phyloP scores from a whole-genome alignment of 2,888 invertebrate species.

The Pyrocoelia pectoralis region DNA sequence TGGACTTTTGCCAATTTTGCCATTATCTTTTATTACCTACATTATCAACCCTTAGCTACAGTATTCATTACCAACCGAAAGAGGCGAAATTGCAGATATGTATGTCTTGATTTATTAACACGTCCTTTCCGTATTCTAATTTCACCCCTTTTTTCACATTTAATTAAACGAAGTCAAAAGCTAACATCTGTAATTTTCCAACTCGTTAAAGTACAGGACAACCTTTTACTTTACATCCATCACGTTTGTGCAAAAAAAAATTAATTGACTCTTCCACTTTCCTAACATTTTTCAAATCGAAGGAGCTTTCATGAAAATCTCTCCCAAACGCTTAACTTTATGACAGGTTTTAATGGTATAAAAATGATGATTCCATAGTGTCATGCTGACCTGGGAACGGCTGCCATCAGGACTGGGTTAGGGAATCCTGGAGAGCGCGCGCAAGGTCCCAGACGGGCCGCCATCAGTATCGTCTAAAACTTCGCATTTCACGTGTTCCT shows the following conservation, averaged over 20 bases:
- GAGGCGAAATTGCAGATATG: conserved; percentile 3
- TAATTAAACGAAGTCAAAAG: background rate
- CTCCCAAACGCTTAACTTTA: background rate
- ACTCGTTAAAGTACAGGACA: background rate
- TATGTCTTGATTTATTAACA: conserved; percentile 6
- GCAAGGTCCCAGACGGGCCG: conserved; percentile 28
- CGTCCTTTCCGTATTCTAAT: background rate
- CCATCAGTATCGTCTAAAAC: conserved; percentile 27
- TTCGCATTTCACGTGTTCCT: conserved; percentile 29
- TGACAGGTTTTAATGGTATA: background rate
- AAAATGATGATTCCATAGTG: conserved; percentile 15
- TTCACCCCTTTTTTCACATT: conserved; percentile 1
- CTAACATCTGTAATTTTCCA: conserved; percentile 3
- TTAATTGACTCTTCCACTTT: too few species aligned
- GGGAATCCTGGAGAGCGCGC: conserved; percentile 33
- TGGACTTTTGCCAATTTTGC: conserved; percentile 23
- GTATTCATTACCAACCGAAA: conserved; percentile 17
- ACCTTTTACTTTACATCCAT: too few species aligned
- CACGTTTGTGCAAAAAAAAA: too few species aligned
- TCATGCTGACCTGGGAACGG: conserved; percentile 28
- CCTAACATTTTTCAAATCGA: too few species aligned
- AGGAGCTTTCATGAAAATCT: too few species aligned
- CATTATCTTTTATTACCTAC: conserved; percentile 26
- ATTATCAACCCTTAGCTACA: conserved; percentile 18
- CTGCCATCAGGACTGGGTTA: conserved; percentile 34